Evolutionary conservation across 2,113 vertebrate genomes (phyloP).

Genomic region (Garra rufa): DNA sequence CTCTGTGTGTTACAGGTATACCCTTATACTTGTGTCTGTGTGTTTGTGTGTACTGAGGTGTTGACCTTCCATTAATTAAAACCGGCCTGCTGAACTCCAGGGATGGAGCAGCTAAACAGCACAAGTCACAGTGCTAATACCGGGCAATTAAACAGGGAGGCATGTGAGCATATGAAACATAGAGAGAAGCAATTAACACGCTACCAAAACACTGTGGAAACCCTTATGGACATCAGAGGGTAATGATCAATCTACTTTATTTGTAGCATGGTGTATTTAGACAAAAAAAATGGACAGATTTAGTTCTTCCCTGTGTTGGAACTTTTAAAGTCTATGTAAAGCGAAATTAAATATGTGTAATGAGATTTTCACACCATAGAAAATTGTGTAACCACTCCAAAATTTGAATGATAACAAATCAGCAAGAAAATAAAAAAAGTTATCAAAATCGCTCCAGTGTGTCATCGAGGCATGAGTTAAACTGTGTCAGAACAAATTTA

Average conservation of each 20-base stretch:
- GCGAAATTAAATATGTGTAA: too few species aligned
- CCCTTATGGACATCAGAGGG: not conserved
- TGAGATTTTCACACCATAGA: too few species aligned
- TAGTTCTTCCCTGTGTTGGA: not conserved
- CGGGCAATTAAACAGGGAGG: conserved; percentile 68
- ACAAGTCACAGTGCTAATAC: conserved; percentile 66
- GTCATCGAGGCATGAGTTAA: too few species aligned
- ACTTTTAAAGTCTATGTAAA: too few species aligned
- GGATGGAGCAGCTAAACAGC: conserved; percentile 60
- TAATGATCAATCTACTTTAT: not conserved
- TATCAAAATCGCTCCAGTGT: too few species aligned
- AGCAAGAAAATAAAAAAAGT: too few species aligned
- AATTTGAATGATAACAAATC: too few species aligned
- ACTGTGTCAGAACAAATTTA: too few species aligned
- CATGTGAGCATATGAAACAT: conserved; percentile 50
- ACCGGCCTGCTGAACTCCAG: conserved; percentile 66
- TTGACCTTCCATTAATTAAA: conserved; percentile 81
- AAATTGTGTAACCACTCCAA: too few species aligned
- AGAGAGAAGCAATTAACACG: conserved; percentile 36
- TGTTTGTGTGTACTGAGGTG: conserved; percentile 56
- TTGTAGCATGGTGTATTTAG: not conserved
- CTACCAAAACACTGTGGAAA: not conserved
- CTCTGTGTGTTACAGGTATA: conserved; percentile 78
- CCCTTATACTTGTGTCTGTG: not conserved
- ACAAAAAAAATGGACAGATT: not conserved